phyloP scores from a whole-genome alignment of 2,113 vertebrate species.

The Scophthalmus maximus region DNA sequence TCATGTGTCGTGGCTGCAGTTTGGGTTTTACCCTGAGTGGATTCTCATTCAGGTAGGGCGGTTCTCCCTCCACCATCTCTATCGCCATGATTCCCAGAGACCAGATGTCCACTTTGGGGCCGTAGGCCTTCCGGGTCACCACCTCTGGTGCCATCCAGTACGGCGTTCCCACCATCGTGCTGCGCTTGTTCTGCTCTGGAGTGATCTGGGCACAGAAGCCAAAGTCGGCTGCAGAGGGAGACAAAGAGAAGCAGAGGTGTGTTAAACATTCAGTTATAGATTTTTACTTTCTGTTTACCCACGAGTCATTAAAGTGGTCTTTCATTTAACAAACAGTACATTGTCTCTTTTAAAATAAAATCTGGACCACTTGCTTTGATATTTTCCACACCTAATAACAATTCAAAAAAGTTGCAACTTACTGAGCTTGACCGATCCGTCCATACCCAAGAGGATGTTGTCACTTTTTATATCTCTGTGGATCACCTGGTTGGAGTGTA shows the following conservation, averaged over 20 bases:
- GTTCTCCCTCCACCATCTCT: slow-evolving; percentile 99
- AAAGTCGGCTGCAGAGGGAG: slow-evolving; percentile 90
- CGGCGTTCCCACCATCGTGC: slow-evolving; percentile 98
- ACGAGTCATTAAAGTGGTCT: not conserved
- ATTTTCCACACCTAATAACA: too few species aligned
- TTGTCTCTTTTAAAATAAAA: too few species aligned
- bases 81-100: slow-evolving; percentile 99
- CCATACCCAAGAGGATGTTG: slow-evolving; percentile 98
- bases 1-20: not conserved
- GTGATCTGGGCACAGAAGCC: slow-evolving; percentile 99
- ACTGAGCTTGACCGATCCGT: slow-evolving; percentile 98
- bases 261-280: not conserved
- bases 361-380: too few species aligned
- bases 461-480: slow-evolving; percentile 99
- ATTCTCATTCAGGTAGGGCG: slow-evolving; percentile 98
- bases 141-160: slow-evolving; percentile 99
- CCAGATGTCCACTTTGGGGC: slow-evolving; percentile 99
- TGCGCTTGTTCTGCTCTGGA: slow-evolving; percentile 98
- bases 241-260: not conserved
- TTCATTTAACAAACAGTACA: slow-evolving; percentile 2
- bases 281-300: too few species aligned
- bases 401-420: slow-evolving; percentile 72
- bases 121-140: slow-evolving; percentile 97
- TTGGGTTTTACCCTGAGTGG: slow-evolving; percentile 92
- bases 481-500: slow-evolving; percentile 98